Evolutionary conservation across 2,888 invertebrate species (phyloP).

Genomic region (Mythimna loreyi): DNA sequence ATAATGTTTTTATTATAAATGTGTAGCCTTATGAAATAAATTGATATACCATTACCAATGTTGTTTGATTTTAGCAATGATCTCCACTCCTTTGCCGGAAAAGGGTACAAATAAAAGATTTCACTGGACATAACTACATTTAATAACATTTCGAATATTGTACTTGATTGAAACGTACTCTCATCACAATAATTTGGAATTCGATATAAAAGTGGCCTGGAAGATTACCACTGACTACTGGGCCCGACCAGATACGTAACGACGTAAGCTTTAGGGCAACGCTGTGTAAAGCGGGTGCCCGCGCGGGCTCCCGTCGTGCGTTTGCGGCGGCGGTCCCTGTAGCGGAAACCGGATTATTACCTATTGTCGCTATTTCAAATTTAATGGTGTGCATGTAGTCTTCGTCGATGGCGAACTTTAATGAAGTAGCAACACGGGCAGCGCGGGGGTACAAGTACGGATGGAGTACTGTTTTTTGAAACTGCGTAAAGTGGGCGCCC

Average conservation of each 20-base stretch:
- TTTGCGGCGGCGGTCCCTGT: no score
- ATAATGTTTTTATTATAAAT: slow-evolving; percentile 5
- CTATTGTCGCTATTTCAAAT: no score
- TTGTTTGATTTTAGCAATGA: slow-evolving; percentile 21
- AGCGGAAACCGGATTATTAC: no score
- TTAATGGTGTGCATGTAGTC: no score
- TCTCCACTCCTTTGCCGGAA: background rate
- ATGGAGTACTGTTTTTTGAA: no score
- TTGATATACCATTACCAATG: background rate
- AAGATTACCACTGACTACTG: slow-evolving; percentile 13
- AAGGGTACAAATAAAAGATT: slow-evolving; percentile 33
- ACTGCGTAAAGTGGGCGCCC: no score
- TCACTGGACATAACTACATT: slow-evolving; percentile 70
- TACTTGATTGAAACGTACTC: slow-evolving; percentile 57
- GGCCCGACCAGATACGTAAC: slow-evolving; percentile 24
- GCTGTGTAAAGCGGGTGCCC: no score
- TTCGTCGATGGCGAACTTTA: no score
- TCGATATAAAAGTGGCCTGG: slow-evolving; percentile 51
- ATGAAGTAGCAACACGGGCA: no score
- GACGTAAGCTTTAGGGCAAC: no score
- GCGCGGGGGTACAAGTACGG: no score
- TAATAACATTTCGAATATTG: slow-evolving; percentile 73
- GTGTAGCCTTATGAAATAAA: slow-evolving; percentile 40
- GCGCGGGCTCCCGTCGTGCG: no score
- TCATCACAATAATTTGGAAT: slow-evolving; percentile 28